Evolutionary conservation across 2,888 invertebrate genomes (phyloP).

Genomic region (Pyrrhosoma nymphula): DNA sequence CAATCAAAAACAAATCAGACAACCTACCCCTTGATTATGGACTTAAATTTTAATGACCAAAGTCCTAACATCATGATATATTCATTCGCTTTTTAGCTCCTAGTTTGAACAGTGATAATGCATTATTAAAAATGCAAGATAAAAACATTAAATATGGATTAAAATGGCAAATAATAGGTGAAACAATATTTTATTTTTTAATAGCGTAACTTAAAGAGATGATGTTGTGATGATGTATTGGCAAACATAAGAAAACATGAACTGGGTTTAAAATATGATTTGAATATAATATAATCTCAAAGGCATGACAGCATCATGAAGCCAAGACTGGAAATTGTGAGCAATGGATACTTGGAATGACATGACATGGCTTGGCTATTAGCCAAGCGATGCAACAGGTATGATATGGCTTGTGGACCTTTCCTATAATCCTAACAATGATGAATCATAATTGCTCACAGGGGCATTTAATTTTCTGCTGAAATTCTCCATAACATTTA

Average conservation of each 20-base stretch:
- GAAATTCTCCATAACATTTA: constrained; percentile 33
- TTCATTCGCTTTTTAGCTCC: not conserved
- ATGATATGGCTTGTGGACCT: not conserved
- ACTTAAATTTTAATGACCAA: not conserved
- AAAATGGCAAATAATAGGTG: not conserved
- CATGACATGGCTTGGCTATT: not conserved
- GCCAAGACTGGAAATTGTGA: not conserved
- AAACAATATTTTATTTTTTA: not conserved
- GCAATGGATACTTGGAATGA: constrained; percentile 48
- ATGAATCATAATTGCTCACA: not conserved
- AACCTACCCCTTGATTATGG: not conserved
- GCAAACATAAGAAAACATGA: not conserved
- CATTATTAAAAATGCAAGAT: not conserved
- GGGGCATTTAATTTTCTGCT: not conserved
- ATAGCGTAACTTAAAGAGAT: not conserved
- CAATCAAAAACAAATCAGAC: not conserved
- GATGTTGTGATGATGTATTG: not conserved
- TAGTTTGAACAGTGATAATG: not conserved
- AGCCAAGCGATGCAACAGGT: not conserved
- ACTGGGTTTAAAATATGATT: not conserved
- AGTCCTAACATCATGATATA: constrained; percentile 19
- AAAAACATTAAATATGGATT: not conserved
- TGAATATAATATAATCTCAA: not conserved
- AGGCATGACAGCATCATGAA: not conserved
- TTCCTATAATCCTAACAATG: not conserved